Evolutionary conservation across 53 echinoderm and acorn worm species (phyloP), one percentile per base, ranked within the genome.

Genomic region (Paracentrotus lividus): DNA sequence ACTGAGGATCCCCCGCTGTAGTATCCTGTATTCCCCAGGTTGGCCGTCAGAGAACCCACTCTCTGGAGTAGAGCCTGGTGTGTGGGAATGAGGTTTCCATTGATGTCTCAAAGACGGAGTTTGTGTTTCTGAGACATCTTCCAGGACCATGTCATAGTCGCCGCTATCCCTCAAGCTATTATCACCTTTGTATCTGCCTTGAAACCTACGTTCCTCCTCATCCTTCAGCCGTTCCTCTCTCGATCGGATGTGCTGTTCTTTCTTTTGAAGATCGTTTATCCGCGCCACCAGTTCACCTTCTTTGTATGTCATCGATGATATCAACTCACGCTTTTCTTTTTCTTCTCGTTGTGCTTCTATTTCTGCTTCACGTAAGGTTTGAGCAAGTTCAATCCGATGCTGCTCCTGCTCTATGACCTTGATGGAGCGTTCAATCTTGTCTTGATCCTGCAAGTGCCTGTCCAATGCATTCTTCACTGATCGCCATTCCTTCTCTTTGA

Each of bases 41-140:
- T 91, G 91, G 7, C 76, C 54, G 7, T 91, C 91, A n/a, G 91
- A 91, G 76, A 91, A 91, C 1, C 91, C 91, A 53, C 91, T 91
- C 24, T 91, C 91, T 51, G 91, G 91, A 2, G 76, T 91, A 6
- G 91, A 91, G 55, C 91, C 34, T 24, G 90, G 67, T 42, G 59
- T 58, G 24, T 90, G 66, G 18, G 47, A 8, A 65, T n/a, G 42
- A 6, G n/a, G 65, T 47, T 66, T 90, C 0, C 34, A 7, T 27
- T 66, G 45, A 9, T 49, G 42, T 40, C 72, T 72, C n/a, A 40
- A 60, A 20, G 90, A 90, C 36, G 91, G 91, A 9, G 90, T 90
- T 1, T 75, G 75, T n/a, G 76, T 49, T 40, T 72, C 76, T 3
- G 91, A 51, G 16, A 91, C 34, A 56, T 72, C 72, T 34, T 91